Evolutionary conservation across 53 echinoderm and acorn worm genomes (phyloP).

Genomic region (Paelopatides confundens): DNA sequence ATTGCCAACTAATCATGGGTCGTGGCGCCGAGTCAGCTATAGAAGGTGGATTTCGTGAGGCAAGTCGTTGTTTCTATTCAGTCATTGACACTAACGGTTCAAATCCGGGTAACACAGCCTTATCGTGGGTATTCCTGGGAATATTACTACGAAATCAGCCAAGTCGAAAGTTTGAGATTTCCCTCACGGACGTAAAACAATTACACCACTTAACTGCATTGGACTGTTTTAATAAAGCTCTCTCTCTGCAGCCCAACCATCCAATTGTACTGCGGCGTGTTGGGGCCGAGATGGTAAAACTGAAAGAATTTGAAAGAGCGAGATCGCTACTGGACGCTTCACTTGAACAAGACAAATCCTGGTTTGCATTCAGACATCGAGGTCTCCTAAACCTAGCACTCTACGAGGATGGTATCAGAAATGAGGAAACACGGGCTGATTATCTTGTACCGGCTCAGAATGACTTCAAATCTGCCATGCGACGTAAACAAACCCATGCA

Average conservation of each 20-base stretch:
- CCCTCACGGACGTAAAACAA: slow-evolving; percentile 43
- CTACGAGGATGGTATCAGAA: slow-evolving; percentile 47
- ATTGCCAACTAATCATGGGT: slow-evolving; percentile 64
- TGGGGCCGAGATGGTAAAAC: slow-evolving; percentile 63
- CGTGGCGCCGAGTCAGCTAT: slow-evolving; percentile 28
- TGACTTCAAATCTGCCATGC: slow-evolving; percentile 69
- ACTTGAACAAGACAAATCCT: slow-evolving; percentile 57
- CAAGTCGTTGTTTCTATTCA: slow-evolving; percentile 60
- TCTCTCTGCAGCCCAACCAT: slow-evolving; percentile 63
- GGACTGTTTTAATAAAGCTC: slow-evolving; percentile 76
- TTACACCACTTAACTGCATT: slow-evolving; percentile 54
- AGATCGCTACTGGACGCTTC: slow-evolving; percentile 62
- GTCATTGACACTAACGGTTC: slow-evolving; percentile 66
- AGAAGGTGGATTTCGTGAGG: slow-evolving; percentile 70
- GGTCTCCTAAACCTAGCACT: slow-evolving; percentile 74
- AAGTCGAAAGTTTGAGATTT: slow-evolving; percentile 58
- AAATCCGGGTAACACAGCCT: slow-evolving; percentile 43
- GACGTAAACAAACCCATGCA: slow-evolving; percentile 76
- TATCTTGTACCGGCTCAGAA: slow-evolving; percentile 68
- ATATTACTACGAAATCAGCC: slow-evolving; percentile 59
- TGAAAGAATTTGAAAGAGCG: slow-evolving; percentile 74
- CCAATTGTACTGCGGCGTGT: slow-evolving; percentile 70
- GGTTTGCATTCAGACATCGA: slow-evolving; percentile 78
- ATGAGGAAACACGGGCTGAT: neutral
- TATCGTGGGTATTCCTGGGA: slow-evolving; percentile 90